Evolutionary conservation across 1,140 invertebrate species (phyloP), one percentile per base, ranked within the genome.

Genomic region (Pseudomyrmex pallidus): DNA sequence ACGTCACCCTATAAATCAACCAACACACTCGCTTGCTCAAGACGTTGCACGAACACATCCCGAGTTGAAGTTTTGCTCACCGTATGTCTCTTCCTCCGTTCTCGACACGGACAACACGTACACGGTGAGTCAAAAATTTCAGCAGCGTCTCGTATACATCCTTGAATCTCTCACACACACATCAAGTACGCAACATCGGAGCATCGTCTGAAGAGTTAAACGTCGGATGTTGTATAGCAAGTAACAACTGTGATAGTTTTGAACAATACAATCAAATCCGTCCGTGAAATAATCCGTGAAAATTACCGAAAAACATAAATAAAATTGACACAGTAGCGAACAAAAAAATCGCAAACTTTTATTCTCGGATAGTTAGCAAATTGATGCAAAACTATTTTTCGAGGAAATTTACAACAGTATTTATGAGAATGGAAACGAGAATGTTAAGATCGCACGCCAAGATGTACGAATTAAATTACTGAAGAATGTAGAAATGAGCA

Each of bases 1-100:
- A 94, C 91, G 91, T 82, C 90, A 90, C 85, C 89, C 88, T 92
- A 92, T 94, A 94, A 94, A 94, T 94, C 93, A 94, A 89, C 80
- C 87, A 63, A 56, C 85, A 77, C 82, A 85, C 86, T 72, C 88
- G 87, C 90, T 89, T 90, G 66, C 74, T 87, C 91, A 86, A 84
- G 90, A 91, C 88, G 86, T 77, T 90, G 87, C 88, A 76, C 84
- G 74, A 87, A 87, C 84, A 89, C 85, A 86, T 87, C 83, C 86
- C 74, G 74, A 15, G 61, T 25, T 76, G 87, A 82, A 90, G 90
- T 91, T 89, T 91, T 91, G 91, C 88, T 88, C 85, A 83, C 90
- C 91, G 90, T 92, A 91, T 92, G 90, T 91, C 89, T 90, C 35
- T 35, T 35, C 91, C 90, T 84, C 84, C 67, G 87, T 74, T 88